Percentiles rank a stretch among this genome's conserved stretches.
Evolutionary conservation across 2,113 vertebrate species (phyloP).

Genomic region (Sitta europaea): DNA sequence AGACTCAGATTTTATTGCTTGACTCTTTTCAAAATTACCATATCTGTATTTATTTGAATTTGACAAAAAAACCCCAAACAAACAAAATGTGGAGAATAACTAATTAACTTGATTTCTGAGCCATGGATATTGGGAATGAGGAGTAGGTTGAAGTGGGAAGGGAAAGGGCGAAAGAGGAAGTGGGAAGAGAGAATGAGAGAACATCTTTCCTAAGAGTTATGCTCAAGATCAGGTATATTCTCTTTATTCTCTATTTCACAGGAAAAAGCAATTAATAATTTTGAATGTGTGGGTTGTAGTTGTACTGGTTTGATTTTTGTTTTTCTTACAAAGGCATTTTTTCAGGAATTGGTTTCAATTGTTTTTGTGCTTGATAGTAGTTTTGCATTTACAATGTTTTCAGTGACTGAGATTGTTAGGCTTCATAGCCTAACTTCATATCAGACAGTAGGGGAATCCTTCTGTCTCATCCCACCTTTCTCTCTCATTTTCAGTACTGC

Average conservation of each 20-base stretch:
- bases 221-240: neutral
- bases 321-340: neutral
- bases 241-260: neutral
- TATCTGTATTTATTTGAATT: neutral
- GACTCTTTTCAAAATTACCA: neutral
- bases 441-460: neutral
- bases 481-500: neutral
- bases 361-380: neutral
- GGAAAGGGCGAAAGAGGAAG: neutral
- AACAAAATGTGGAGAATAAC: fast-evolving
- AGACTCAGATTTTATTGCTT: neutral
- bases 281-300: fast-evolving
- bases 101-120: neutral
- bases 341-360: neutral
- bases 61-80: neutral
- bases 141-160: neutral
- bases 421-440: neutral
- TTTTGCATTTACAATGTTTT: neutral
- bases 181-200: neutral
- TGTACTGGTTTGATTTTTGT: neutral
- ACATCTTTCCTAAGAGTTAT: neutral
- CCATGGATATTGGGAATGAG: fast-evolving
- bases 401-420: neutral
- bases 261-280: neutral
- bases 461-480: neutral